Base-by-base conservation (phyloP, 2,888 invertebrate genomes). In the Osmoderma eremita region DNA sequence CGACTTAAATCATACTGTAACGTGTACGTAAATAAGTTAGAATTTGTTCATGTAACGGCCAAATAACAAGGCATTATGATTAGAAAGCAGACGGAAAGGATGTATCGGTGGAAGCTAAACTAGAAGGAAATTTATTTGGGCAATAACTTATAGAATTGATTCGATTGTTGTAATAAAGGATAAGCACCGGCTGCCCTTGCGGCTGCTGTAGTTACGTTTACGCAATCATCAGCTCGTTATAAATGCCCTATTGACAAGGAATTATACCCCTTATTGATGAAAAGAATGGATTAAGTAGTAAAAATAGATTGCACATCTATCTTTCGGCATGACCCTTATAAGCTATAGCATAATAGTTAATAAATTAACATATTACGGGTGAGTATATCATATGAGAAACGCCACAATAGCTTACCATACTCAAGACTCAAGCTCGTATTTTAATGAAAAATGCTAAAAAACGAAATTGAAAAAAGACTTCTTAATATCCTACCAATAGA, bases 1-100 rank as follows among this genome's bases (percentile, higher is more conserved):
- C 50, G 41, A 61, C 45, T 61, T 61, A 61, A 45, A 61, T 61
- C 58, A 61, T 61, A 61, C 24, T 45, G 45, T 61, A 45, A 45
- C 53, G 18, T 30, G 30, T 30, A 30, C 30, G 30, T 30, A 30
- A 61, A 61, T 61, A 61, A 61, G 45, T 61, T 48, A 61, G 48
- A 36, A 61, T 61, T 30, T 48, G 15, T 8, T 8, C 58, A 4
- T 6, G 36, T 61, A 61, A 61, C 15, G 53, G 12, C 13, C 30
- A 22, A 18, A 36, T 61, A 45, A 36, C 30, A 45, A 45, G 58
- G 30, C 58, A 15, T 45, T 30, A 61, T 36, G 58, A 45, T 36
- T 61, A 61, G 58, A 61, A 61, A 61, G 58, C 22, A 15, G 6
- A 56, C 22, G 56, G 13, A n/a, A 2, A 13, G 18, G 42, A 48